phyloP scores from a whole-genome alignment of 2,113 vertebrate genomes.

The Xiphias gladius region DNA sequence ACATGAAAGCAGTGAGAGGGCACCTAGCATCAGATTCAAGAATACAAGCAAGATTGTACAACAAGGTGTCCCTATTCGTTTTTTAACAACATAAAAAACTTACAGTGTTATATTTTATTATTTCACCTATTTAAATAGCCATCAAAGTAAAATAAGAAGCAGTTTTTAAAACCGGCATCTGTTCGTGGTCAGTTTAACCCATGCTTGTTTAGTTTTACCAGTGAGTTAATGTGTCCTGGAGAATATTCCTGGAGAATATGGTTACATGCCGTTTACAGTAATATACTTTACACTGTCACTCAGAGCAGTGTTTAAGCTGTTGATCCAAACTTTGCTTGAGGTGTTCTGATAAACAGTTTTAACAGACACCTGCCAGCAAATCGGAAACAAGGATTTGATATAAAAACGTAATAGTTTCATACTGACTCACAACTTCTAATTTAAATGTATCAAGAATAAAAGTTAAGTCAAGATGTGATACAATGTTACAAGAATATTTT shows the following conservation, averaged over 20 bases:
- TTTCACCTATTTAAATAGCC: too few relatives aligned
- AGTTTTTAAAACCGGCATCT: too few relatives aligned
- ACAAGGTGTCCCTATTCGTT: not conserved
- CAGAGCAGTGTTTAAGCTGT: not conserved
- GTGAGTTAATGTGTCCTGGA: not conserved
- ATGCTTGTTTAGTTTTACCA: not conserved
- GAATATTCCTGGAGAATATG: too few relatives aligned
- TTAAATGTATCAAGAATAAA: not conserved
- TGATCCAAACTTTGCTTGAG: not conserved
- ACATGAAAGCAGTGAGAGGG: not conserved
- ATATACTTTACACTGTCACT: too few relatives aligned
- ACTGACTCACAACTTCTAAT: not conserved
- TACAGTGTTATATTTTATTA: too few relatives aligned
- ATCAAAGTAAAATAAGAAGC: too few relatives aligned
- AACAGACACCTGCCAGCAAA: constrained; percentile 7
- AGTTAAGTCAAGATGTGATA: not conserved
- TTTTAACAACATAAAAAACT: too few relatives aligned
- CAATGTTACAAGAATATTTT: not conserved
- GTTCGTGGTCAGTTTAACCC: too few relatives aligned
- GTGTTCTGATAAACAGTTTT: not conserved
- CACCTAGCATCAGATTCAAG: not conserved
- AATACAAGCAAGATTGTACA: not conserved
- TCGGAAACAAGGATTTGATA: not conserved
- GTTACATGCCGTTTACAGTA: not conserved
- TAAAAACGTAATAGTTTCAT: not conserved